Base-by-base conservation (phyloP, 2,888 invertebrate genomes). In the Trichogramma evanescens region DNA sequence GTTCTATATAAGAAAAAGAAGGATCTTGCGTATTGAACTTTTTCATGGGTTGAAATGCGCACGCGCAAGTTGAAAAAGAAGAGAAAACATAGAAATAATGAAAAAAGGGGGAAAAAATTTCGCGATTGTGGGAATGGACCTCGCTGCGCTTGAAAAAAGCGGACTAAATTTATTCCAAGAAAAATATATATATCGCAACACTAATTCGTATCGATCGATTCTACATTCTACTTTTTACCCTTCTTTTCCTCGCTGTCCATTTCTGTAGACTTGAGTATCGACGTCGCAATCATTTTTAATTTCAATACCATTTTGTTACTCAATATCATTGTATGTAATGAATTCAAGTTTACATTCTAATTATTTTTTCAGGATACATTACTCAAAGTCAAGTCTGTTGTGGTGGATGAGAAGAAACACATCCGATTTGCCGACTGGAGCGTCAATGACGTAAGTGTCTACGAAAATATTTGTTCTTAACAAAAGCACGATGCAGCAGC, bases 361-460 rank as follows among this genome's bases (percentile, higher is more conserved):
- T 45, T 40, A 5, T 55, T 53, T 64, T 65, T 83, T 10, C 80
- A 95, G 93, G 98, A 99, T 69, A 84, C 89, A 8, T 80, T 99
- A 66, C 71, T 84, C 58, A 95, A 93, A 80, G 87, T 97, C 59
- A 93, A 94, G 78, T 81, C 85, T 9, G 81, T 92, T 65, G 80
- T 98, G 68, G 82, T 89, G 6, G 93, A 94, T 54, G 93, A 96
- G 69, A 93, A 95, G 77, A 92, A 90, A 78, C 95, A 96, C 76
- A 87, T 98, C 69, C 85, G 98, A 62, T 95, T 95, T 77, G 89
- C 88, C 10, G 92, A 92, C 68, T 98, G 96, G 96, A 93, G 89
- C 79, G 86, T 85, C 1, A 90, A 89, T 75, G 98, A 97, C 79
- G 95, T 95, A 81, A 85, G 85, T 59, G 4, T 38, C 13, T 50